Evolutionary conservation across 2,797 vertebrate genomes (phyloP).

Genomic region (Notamacropus eugenii): DNA sequence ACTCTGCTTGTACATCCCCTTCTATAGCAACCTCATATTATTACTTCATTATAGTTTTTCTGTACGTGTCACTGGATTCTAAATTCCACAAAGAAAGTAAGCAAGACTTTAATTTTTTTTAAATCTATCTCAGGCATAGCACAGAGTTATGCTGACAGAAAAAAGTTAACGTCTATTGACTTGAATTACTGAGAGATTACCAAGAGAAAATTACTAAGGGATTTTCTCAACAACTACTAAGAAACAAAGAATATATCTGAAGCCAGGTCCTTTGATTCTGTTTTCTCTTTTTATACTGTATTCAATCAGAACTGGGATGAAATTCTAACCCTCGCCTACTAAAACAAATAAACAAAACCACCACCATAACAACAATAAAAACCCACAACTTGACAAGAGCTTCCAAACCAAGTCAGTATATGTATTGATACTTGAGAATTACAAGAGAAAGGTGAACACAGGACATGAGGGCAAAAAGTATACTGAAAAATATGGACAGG

Average conservation of each 20-base stretch:
- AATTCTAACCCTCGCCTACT: too few species aligned
- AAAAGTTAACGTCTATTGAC: not conserved
- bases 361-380: not conserved
- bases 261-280: not conserved
- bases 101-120: not conserved
- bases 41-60: not conserved
- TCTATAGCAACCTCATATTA: not conserved
- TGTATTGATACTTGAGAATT: not conserved
- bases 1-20: not conserved
- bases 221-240: not conserved
- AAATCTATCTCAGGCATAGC: not conserved
- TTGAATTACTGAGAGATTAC: not conserved
- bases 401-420: not conserved
- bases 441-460: not conserved
- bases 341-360: not conserved
- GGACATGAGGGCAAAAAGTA: not conserved
- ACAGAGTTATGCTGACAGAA: not conserved
- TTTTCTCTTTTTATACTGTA: not conserved
- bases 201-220: not conserved
- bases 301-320: not conserved
- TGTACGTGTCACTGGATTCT: not conserved
- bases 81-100: not conserved
- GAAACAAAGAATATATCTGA: not conserved
- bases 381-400: not conserved
- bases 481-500: not conserved